Evolutionary conservation across 2,888 invertebrate species (phyloP).

Genomic region (Diploptera punctata): DNA sequence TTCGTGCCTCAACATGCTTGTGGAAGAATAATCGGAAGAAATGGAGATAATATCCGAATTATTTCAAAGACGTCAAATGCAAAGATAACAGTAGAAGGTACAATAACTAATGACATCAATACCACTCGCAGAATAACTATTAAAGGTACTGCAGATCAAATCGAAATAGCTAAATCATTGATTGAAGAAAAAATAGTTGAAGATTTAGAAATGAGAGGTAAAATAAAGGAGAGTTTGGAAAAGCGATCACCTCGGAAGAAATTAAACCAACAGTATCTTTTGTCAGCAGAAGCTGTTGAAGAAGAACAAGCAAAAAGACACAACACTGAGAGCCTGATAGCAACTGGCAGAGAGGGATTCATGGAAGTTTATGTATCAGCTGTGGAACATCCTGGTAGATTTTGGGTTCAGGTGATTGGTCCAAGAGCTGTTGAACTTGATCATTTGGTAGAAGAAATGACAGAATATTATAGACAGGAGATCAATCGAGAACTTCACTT

Average conservation of each 20-base stretch:
- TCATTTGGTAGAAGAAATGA: constrained; percentile 81
- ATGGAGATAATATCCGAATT: constrained; percentile 73
- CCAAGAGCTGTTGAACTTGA: constrained; percentile 78
- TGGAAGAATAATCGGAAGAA: constrained; percentile 76
- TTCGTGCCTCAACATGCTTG: constrained; percentile 69
- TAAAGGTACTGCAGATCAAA: constrained; percentile 76
- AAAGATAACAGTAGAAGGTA: constrained; percentile 66
- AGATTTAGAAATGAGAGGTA: constrained; percentile 56
- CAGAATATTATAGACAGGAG: constrained; percentile 73
- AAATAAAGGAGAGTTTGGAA: constrained; percentile 57
- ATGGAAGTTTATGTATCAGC: constrained; percentile 90
- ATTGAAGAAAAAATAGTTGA: constrained; percentile 73
- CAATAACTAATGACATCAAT: constrained; percentile 46
- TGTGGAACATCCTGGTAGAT: constrained; percentile 76
- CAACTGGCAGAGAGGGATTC: constrained; percentile 59
- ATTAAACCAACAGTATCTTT: constrained; percentile 28
- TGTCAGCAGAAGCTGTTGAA: constrained; percentile 15
- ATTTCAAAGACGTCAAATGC: constrained; percentile 77
- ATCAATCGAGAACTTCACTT: constrained; percentile 68
- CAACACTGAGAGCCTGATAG: constrained; percentile 40
- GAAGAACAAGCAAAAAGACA: background rate
- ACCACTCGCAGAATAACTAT: constrained; percentile 53
- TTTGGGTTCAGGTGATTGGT: constrained; percentile 75
- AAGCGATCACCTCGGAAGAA: constrained; percentile 60
- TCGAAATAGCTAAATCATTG: constrained; percentile 71